A percentile compares a stretch with the other conserved stretches of the same genome.
Conservation (phyloP, 53 echinoderm and acorn worm genomes). For the Henricia sp. region DNA sequence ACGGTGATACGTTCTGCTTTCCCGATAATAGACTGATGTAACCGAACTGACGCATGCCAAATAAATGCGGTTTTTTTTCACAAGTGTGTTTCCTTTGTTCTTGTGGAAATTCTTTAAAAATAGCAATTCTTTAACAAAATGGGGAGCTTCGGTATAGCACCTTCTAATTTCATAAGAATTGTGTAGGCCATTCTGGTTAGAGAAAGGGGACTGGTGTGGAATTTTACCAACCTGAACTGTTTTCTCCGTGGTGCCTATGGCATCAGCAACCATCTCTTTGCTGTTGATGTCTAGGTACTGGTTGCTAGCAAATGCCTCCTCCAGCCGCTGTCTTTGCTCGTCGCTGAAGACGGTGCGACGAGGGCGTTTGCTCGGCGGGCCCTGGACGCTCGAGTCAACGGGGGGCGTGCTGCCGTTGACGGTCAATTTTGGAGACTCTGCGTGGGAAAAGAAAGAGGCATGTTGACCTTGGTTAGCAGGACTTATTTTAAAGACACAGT, state of each 20-base stretch:
- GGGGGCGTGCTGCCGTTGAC: background rate
- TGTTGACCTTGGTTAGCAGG: no score
- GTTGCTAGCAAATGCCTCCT: constrained; percentile 65
- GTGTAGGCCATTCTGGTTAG: no score
- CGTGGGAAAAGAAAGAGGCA: background rate
- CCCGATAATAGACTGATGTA: no score
- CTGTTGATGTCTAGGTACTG: constrained; percentile 82
- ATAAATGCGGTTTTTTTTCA: no score
- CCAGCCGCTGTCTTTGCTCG: constrained; percentile 68
- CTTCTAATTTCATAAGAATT: no score
- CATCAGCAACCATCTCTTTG: constrained; percentile 72
- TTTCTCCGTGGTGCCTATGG: constrained; percentile 77
- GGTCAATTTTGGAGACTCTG: background rate
- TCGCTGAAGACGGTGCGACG: constrained; percentile 77
- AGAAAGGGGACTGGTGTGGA: background rate
- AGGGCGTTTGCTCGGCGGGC: constrained; percentile 64
- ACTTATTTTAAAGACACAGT: no score
- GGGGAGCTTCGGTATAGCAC: no score
- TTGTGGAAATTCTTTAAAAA: no score
- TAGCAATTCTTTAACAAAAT: no score
- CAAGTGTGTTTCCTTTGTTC: no score
- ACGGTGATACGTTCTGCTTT: no score
- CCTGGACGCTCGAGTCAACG: background rate
- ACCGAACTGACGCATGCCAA: no score
- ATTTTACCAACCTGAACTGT: constrained; percentile 76